These are phyloP conservation scores for Gastracanthus pulcherrimus DNA, from an alignment of 2,888 invertebrate genomes.

Conservation along the genomic window DNA sequence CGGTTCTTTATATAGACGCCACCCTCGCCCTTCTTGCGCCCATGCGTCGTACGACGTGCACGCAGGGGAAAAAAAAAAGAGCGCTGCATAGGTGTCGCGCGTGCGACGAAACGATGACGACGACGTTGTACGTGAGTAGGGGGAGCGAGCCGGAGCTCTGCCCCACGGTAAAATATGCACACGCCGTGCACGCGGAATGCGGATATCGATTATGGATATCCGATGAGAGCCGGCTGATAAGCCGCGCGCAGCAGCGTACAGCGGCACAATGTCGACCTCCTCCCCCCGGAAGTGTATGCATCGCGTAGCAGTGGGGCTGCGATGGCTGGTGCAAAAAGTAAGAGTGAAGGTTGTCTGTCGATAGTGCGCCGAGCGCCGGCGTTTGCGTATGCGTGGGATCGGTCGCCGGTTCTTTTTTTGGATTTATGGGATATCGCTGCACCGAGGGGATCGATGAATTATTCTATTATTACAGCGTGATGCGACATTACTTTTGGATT, in stretches of 20 bases:
- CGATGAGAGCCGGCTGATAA: constrained; percentile 17
- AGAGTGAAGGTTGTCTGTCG: constrained; percentile 33
- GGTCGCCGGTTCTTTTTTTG: not conserved
- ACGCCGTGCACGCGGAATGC: constrained; percentile 24
- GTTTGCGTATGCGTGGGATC: not conserved
- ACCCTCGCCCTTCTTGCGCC: not conserved
- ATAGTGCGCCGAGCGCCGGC: not conserved
- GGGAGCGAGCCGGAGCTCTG: not conserved
- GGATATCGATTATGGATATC: constrained; percentile 47
- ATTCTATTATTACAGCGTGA: not conserved
- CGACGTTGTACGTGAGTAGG: not conserved
- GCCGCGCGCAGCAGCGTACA: not conserved
- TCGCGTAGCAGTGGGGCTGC: not conserved
- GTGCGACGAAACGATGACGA: not conserved
- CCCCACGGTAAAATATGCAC: not conserved
- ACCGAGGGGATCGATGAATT: not conserved
- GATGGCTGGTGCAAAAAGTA: constrained; percentile 13
- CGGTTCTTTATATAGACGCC: not conserved
- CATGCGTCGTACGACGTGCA: too few relatives aligned
- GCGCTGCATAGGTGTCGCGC: not conserved
- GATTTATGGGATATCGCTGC: not conserved
- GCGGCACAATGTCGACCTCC: not conserved
- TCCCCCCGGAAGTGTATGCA: not conserved
- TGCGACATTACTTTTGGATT: not conserved
- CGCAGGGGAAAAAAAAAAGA: too few relatives aligned